Evolutionary conservation across 2,113 vertebrate genomes (phyloP).

Genomic region (Pungitius pungitius): DNA sequence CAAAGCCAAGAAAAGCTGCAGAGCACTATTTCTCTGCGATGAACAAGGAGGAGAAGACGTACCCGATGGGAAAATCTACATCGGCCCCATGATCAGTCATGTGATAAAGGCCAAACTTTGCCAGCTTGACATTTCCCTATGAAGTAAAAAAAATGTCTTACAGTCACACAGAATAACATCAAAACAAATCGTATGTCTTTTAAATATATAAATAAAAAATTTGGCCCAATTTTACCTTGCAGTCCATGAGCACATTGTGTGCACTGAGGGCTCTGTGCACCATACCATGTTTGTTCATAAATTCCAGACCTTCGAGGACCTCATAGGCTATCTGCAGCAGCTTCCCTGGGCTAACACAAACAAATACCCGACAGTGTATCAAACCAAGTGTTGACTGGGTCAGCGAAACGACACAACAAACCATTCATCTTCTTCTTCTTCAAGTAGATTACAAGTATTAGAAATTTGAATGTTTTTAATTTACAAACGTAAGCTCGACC

Average conservation of each 20-base stretch:
- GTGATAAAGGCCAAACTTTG: slow-evolving; percentile 97
- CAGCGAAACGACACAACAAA: neutral
- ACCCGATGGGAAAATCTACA: slow-evolving; percentile 99
- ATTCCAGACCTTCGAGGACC: slow-evolving; percentile 90
- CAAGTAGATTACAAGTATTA: no score
- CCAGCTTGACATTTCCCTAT: slow-evolving; percentile 92
- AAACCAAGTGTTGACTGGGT: neutral
- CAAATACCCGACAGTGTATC: slow-evolving; percentile 25
- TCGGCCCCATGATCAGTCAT: slow-evolving; percentile 97
- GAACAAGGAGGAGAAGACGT: slow-evolving; percentile 60
- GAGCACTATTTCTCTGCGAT: slow-evolving; percentile 36
- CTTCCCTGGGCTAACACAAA: slow-evolving; percentile 81
- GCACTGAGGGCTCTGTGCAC: slow-evolving; percentile 92
- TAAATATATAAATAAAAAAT: neutral
- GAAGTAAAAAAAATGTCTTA: slow-evolving; percentile 33
- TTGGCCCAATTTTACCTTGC: slow-evolving; percentile 82
- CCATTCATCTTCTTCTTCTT: neutral
- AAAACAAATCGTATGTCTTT: neutral
- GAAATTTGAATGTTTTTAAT: neutral
- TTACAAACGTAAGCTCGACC: slow-evolving; percentile 8
- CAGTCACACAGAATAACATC: neutral
- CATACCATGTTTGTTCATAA: slow-evolving; percentile 93
- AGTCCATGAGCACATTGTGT: slow-evolving; percentile 91
- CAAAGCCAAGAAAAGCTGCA: slow-evolving; percentile 32
- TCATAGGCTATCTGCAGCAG: slow-evolving; percentile 90